Base-by-base conservation (phyloP, 2,888 invertebrate genomes). In the Drosophila percnosoma region DNA sequence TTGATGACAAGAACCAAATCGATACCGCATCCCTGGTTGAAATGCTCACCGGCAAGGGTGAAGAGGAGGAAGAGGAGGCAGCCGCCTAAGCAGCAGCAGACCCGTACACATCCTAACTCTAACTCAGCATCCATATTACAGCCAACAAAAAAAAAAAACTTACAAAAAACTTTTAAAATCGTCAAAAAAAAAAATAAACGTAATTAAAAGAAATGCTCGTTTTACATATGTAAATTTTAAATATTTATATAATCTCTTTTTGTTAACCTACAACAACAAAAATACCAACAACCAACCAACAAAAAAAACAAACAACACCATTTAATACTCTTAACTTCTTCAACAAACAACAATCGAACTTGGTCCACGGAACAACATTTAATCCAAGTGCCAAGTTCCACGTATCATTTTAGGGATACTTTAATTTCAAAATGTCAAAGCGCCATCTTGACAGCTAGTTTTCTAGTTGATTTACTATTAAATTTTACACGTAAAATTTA, bases 1-100 rank as follows among this genome's bases (percentile, higher is more conserved):
- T 98, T 93, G 98, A 98, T 94, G 97, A 97, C 93, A 96, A 97
- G 92, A 97, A 97, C 93, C 95, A 95, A 94, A 97, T 98, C 93
- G 97, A 98, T 94, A 97, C 97, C 93, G 94, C 94, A 90, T 96
- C 96, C 93, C 96, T 98, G 90, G 97, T 98, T 94, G 95, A 96
- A 93, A 96, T 98, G 95, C 95, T 98, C 91, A 97, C 97, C 90
- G 97, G 97, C 94, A 95, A 96, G 93, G 96, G 95, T 85, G 97
- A 97, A 88, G 97, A 96, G 70, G 97, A 97, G 77, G 97, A 96
- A 90, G 97, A 94, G 83, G 95, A 93, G 84, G 90, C 33, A 33
- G 33, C 84, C 74, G 87, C 87, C 81, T 87, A 87, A 87, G 82
- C 84, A 79, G 91, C 91, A 85, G 91, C 79, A 73, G 66, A 45